Conservation (phyloP, 2,113 vertebrate species). For the Pavo muticus region DNA sequence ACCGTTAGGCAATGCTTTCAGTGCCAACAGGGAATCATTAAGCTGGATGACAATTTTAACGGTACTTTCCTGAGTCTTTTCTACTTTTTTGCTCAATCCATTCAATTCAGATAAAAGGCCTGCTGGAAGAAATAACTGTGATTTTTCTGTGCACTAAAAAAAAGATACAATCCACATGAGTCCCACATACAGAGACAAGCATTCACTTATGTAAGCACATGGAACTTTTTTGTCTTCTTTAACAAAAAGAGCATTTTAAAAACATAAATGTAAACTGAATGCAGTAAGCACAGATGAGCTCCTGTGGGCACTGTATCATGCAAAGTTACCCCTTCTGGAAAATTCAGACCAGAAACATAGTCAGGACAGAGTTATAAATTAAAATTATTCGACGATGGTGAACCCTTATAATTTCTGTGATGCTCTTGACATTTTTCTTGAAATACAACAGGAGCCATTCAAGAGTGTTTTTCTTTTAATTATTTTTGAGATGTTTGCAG, state of each 20-base stretch:
- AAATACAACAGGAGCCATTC: neutral
- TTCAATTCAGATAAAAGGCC: constrained; percentile 77
- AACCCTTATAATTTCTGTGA: neutral
- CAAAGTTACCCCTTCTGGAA: neutral
- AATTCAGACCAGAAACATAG: neutral
- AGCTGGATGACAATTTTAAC: constrained; percentile 76
- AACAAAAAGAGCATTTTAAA: neutral
- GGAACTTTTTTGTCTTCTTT: neutral
- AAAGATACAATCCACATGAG: neutral
- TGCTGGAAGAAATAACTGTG: constrained; percentile 59
- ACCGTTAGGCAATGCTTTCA: constrained; percentile 83
- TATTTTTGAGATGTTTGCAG: neutral
- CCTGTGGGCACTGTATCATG: neutral
- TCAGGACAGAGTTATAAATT: neutral
- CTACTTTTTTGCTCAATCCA: constrained; percentile 70
- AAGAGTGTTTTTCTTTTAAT: neutral
- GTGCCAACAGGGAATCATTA: constrained; percentile 74
- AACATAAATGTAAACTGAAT: neutral
- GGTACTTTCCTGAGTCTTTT: constrained; percentile 69
- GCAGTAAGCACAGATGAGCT: neutral
- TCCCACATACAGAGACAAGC: neutral
- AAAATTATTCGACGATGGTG: neutral
- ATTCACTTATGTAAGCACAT: neutral
- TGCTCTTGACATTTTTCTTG: neutral
- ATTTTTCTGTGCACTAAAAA: neutral